Conservation (phyloP, 2,113 vertebrate genomes). For the Psilopsiagon aymara region DNA sequence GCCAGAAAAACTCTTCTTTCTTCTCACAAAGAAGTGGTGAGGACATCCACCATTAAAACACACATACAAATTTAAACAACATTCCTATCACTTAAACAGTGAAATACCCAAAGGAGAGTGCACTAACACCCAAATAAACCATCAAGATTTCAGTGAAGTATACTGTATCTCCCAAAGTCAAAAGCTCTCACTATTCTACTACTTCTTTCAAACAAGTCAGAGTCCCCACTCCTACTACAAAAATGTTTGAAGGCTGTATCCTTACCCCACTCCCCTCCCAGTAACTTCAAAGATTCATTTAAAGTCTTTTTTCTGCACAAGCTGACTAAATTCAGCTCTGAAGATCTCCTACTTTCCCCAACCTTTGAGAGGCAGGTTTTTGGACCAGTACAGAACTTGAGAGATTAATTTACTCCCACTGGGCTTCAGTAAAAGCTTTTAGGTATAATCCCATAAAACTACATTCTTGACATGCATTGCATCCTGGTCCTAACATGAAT, state of each 20-base stretch:
- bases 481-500: neutral
- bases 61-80: neutral
- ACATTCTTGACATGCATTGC: neutral
- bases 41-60: neutral
- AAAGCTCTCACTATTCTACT: neutral
- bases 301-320: neutral
- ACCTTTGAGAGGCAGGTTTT: neutral
- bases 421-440: neutral
- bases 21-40: neutral
- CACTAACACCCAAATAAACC: rapidly evolving
- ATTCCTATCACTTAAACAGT: rapidly evolving
- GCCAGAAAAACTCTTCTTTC: neutral
- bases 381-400: neutral
- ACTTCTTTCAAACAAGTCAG: neutral
- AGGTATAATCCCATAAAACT: neutral
- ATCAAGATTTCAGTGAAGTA: too few relatives aligned
- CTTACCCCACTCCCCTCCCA: too few relatives aligned
- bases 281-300: neutral
- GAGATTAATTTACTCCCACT: neutral
- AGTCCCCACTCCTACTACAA: neutral
- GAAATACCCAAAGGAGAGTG: rapidly evolving
- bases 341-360: neutral
- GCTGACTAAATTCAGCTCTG: neutral
- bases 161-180: rapidly evolving
- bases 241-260: neutral